Base-by-base conservation (phyloP, 2,797 vertebrate genomes). In the Sebastes kiyomatsui region DNA sequence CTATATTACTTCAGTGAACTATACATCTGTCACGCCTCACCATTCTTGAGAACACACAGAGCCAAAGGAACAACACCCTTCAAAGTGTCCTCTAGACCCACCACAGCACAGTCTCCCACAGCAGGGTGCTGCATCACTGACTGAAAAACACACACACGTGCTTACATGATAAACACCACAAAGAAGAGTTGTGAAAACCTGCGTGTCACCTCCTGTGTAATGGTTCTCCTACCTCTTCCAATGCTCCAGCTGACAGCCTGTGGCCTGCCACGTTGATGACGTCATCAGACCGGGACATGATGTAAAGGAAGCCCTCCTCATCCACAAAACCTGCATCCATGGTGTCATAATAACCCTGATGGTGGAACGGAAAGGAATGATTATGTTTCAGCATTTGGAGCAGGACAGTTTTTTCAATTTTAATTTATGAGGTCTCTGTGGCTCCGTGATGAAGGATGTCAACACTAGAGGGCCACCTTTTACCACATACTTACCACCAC, bases 241-340 rank as follows among this genome's bases (percentile, higher is more conserved):
- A 88, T 0, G 98, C 97, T 3, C 98, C 98, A 9, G 97, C 94
- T 16, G 98, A 99, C 88, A 99, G 93, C 86, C 98, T 97, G 92
- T 99, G 98, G 42, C 98, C 98, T 0, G 98, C 98, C 90, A 99
- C 96, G 35, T 99, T 99, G 93, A 99, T 99, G 88, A 99, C 98
- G 61, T 99, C 98, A 90, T 99, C 98, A 75, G 97, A 97, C 27
- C 98, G 96, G 67, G 98, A 98, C 95, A 99, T 96, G 61, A 99
- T 97, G 79, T 99, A 98, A 0, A 99, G 75, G 83, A 98, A 99
- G 18, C 96, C 97, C 73, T 98, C 95, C 81, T 98, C 96, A 60
- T 99, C 97, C 90, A 97, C 89, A 33, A 96, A 99, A 3, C 98
- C 98, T 14, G 97, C 97, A 52, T 99, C 97, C 98, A 99, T 99